Base-by-base conservation (phyloP, 2,797 vertebrate genomes). In the Alfaro cultratus region DNA sequence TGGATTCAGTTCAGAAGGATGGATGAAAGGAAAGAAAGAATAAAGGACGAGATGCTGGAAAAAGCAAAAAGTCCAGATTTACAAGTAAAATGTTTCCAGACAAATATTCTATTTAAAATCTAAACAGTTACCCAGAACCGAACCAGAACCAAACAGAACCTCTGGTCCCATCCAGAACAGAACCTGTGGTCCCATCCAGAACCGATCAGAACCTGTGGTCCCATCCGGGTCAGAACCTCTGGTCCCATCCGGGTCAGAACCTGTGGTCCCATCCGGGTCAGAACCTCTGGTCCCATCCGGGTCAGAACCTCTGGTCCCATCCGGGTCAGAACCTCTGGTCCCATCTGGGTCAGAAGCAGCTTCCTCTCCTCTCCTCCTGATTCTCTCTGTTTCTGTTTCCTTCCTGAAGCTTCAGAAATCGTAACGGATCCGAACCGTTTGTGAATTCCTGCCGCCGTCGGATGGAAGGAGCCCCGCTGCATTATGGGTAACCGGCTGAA, bases 381-480 rank as follows among this genome's bases (percentile, higher is more conserved):
- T 85, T 81, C 67, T 0, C 76, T 64, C 75, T 51, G 71, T 71
- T 74, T 73, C 55, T 46, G 0, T 70, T 12, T 2, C 79, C 72
- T 36, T 77, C 53, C 74, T 72, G 75, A 80, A 67, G 34, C 76
- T 84, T 76, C 85, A 82, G 78, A 87, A 81, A 91, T 72, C 79
- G 79, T 72, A 84, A 84, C 81, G 81, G 79, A 85, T 67, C 53
- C 13, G 72, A 81, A 51, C 67, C 67, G 82, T 83, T 89, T 89
- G 85, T 91, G 89, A 76, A 88, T 87, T 92, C 86, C 80, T 77
- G 16, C 83, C 57, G 2, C n/a, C 70, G 81, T 41, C 47, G 79
- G 79, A 78, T 74, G 84, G 39, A 39, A 79, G 88, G 81, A 86
- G 86, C 75, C 84, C 80, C 76, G 4, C 74, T 87, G 88, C 91